Base-by-base conservation (phyloP, 2,113 vertebrate genomes). In the Hylia prasina region DNA sequence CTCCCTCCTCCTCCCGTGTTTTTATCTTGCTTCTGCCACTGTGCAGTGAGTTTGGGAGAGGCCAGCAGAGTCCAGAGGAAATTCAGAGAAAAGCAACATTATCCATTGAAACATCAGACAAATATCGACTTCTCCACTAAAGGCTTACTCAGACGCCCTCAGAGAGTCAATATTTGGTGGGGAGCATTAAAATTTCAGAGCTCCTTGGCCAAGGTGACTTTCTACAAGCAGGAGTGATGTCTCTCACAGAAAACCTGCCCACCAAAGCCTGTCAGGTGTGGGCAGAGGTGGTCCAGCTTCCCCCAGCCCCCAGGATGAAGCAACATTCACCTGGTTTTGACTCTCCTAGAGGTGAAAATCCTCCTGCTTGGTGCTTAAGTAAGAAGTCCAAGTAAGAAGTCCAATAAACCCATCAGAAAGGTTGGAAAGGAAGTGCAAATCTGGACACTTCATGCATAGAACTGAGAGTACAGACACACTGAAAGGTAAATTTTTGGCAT, bases 141-240 rank as follows among this genome's bases (percentile, higher is more conserved):
- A 57, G 92, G 75, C 83, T 95, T 82, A 75, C 81, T 96, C 88
- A 92, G 94, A 96, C 9, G n/a, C 89, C 93, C 76, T 89, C 33
- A 0, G 25, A 86, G 93, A 93, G 94, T 96, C 95, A 94, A 94
- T 97, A 96, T 92, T 95, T 91, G 89, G 92, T 90, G 90, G 80
- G 65, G 50, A 96, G 81, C 95, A 95, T 97, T 97, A 97, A 95
- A 95, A 91, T 97, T 96, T 96, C 97, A 97, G 96, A 93, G 94
- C 30, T 53, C 30, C 44, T 84, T 53, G 48, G 82, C 77, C 96
- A 97, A 97, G 97, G 96, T 97, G 94, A 97, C 96, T 96, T 95
- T 95, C 82, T 11, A 5, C 33, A n/a, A 60, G 65, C 47, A 58
- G 57, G 58, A 35, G 39, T 9, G 42, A 45, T 56, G 44, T 23